Evolutionary conservation across 2,888 invertebrate species (phyloP), one percentile per base, ranked within the genome.

Genomic region (Drosophila merina): DNA sequence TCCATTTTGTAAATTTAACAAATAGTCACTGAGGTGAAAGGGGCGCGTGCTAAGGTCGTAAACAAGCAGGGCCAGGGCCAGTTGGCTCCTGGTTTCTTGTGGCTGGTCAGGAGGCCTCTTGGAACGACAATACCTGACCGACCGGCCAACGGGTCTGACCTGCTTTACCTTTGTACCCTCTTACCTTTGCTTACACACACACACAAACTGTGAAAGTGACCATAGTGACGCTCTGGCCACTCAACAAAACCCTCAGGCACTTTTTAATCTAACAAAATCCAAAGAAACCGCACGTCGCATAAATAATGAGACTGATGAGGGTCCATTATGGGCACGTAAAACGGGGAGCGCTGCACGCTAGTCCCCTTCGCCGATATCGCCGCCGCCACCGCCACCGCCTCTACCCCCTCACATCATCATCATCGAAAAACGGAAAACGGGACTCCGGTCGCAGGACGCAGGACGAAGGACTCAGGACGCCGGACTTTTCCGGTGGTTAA

Each of bases 231-330:
- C 74, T 67, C 47, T 12, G 68, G 82, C 87, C 87, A 84, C 82
- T 82, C 82, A 78, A 75, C 73, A 76, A 88, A 88, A 87, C 82
- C 82, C 82, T 88, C 87, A 83, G 84, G 86, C 89, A 86, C 88
- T 84, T 84, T 84, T 84, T 84, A 84, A 84, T 88, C 85, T 85
- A 88, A 88, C 84, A 88, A 85, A 88, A 84, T 88, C 89, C 86
- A 85, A 88, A 88, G 89, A 89, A 85, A 85, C 89, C 89, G 88
- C 89, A 85, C 89, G 87, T 80, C 86, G 85, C 89, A 85, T 85
- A 88, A 89, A 83, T 85, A 85, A 85, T 85, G 85, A 89, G 84
- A 88, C 84, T 85, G 85, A 85, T 89, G 89, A 89, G 85, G 89
- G 85, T 89, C 85, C 85, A 88, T 85, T 89, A 89, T 89, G 88